These are phyloP conservation scores for Campoletis sonorensis DNA, from an alignment of 1,140 invertebrate species.

Conservation along the genomic window DNA sequence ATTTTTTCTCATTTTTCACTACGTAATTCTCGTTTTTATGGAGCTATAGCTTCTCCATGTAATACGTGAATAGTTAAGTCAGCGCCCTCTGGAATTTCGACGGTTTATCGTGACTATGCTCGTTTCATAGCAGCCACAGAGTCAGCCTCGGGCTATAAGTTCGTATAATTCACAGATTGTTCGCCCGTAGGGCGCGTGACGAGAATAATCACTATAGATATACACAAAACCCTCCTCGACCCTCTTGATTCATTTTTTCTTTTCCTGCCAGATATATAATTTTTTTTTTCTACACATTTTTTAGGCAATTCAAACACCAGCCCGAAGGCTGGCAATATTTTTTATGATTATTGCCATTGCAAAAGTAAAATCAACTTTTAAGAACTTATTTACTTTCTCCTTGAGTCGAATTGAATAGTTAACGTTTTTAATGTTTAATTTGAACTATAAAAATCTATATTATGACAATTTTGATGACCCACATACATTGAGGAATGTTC, in stretches of 20 bases:
- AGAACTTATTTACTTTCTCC: too few relatives aligned
- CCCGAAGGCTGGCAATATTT: too few relatives aligned
- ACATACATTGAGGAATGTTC: too few relatives aligned
- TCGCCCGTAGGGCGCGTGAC: constrained; percentile 29
- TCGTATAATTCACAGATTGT: constrained; percentile 38
- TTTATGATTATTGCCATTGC: too few relatives aligned
- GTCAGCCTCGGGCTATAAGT: neutral
- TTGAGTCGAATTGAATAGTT: too few relatives aligned
- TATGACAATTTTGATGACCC: too few relatives aligned
- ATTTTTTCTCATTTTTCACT: neutral
- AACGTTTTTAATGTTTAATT: too few relatives aligned
- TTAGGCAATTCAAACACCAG: too few relatives aligned
- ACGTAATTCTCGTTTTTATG: neutral
- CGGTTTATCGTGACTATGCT: constrained; percentile 28
- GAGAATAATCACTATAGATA: constrained; percentile 24
- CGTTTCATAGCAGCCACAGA: neutral
- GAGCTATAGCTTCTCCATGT: neutral
- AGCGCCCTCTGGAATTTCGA: constrained; percentile 25
- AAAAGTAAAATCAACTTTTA: too few relatives aligned
- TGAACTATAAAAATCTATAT: too few relatives aligned
- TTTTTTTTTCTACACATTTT: too few relatives aligned
- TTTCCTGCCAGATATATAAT: neutral
- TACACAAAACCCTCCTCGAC: too few relatives aligned
- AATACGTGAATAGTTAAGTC: constrained; percentile 15
- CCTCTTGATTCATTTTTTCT: neutral